A percentile compares a stretch with the other conserved stretches of the same genome.
Conservation (phyloP, 1,140 invertebrate species). For the Papilio glaucus region DNA sequence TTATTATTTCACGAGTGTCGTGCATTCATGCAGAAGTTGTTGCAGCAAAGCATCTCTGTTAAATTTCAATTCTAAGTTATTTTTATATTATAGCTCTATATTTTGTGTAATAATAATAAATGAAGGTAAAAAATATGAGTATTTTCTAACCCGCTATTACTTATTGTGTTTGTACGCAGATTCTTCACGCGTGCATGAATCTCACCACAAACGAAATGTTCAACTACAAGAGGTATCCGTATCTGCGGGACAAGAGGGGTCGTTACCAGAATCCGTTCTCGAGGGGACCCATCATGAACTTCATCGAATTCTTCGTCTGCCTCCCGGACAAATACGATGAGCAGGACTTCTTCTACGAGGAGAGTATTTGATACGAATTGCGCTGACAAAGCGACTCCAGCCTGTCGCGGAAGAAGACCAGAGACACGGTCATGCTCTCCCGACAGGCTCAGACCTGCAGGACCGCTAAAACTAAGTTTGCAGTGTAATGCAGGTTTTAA, state of each 20-base stretch:
- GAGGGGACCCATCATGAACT: slow-evolving; percentile 92
- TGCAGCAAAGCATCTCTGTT: too few relatives aligned
- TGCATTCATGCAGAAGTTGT: too few relatives aligned
- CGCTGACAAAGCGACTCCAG: slow-evolving; percentile 42
- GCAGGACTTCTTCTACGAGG: slow-evolving; percentile 88
- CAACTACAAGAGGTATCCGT: slow-evolving; percentile 95
- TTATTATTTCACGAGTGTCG: too few relatives aligned
- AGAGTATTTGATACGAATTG: slow-evolving; percentile 83
- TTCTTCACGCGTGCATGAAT: slow-evolving; percentile 94
- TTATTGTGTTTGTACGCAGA: slow-evolving; percentile 81
- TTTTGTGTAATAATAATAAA: too few relatives aligned
- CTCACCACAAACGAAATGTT: slow-evolving; percentile 97
- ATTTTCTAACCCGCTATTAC: background rate
- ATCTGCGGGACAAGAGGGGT: slow-evolving; percentile 93
- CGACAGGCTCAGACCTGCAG: background rate
- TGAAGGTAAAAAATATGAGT: too few relatives aligned
- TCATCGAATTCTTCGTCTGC: slow-evolving; percentile 95
- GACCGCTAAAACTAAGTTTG: slow-evolving; percentile 32
- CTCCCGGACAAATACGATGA: slow-evolving; percentile 89
- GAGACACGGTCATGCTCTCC: slow-evolving; percentile 16
- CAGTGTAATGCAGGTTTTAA: slow-evolving; percentile 11
- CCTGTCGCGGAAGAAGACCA: slow-evolving; percentile 11
- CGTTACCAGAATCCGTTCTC: slow-evolving; percentile 95
- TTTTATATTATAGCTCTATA: too few relatives aligned
- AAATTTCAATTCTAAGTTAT: too few relatives aligned